Conservation (phyloP, 2,888 invertebrate species). For the Spilosoma lubricipeda region DNA sequence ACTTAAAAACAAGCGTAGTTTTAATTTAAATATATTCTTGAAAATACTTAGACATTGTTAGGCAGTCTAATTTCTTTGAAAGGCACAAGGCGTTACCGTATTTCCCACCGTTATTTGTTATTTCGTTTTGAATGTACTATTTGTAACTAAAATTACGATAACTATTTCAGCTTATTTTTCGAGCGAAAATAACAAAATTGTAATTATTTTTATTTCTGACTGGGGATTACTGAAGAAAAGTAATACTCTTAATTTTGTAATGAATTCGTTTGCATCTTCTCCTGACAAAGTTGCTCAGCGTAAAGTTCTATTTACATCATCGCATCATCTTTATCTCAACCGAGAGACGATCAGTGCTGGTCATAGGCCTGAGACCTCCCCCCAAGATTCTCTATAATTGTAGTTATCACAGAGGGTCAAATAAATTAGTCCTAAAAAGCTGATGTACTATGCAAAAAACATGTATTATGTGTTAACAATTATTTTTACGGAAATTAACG, state of each 20-base stretch:
- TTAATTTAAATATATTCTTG: neutral
- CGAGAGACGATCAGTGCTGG: no score
- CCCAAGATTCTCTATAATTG: no score
- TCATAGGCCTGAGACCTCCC: no score
- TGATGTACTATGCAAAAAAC: neutral
- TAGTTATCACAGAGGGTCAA: neutral
- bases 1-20: neutral
- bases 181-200: neutral
- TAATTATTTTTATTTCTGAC: neutral
- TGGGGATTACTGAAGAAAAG: neutral
- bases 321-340: no score
- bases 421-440: neutral
- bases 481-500: no score
- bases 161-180: neutral
- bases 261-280: neutral
- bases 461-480: constrained; percentile 9
- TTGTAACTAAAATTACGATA: neutral
- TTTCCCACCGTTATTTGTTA: neutral
- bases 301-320: neutral
- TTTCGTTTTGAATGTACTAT: neutral
- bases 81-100: neutral
- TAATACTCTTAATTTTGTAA: neutral
- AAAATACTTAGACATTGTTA: neutral
- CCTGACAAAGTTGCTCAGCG: neutral
- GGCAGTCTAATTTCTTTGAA: neutral